Evolutionary conservation across 2,888 invertebrate genomes (phyloP), one percentile per base, ranked within the genome.

Genomic region (Eilema griseolum): DNA sequence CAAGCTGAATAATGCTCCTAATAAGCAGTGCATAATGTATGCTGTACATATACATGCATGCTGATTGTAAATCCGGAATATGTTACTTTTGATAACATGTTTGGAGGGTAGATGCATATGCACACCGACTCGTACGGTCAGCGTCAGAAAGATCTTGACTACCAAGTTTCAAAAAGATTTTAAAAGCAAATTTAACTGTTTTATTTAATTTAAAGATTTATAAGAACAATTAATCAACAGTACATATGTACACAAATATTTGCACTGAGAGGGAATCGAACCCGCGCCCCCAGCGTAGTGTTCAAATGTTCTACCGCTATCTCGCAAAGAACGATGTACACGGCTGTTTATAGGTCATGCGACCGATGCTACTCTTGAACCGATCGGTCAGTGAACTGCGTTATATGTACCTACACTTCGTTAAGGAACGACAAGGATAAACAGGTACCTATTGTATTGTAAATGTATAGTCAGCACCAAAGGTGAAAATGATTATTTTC

Each of bases 371-470:
- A 67, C 65, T 76, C 61, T 70, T 77, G 70, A 78, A 80, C 76
- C 78, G 76, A 76, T 73, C 80, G 85, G 83, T 72, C 84, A 75
- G 69, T 80, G 83, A 85, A 82, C 87, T 75, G 62, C 70, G 74
- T 74, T 70, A 73, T 69, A n/a, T n/a, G n/a, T n/a, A 71, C 71
- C 62, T 75, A 69, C 41, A 72, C 67, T 67, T 64, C 70, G 67
- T 67, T 74, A 67, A 26, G 56, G 52, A 33, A n/a, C 33, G 23
- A 66, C 67, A 37, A 12, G 33, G 12, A 1, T 37, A 1, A 7
- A 33, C 12, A 24, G 26, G 4, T 37, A 62, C 56, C 70, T 60
- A 62, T 77, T 67, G 62, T 67, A 74, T 72, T 67, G 37, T 41
- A 61, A 67, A 63, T 60, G 14, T 67, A 24, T 16, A 20, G 56